Evolutionary conservation across 2,113 vertebrate genomes (phyloP).

Genomic region (Phalacrocorax brasilianus): DNA sequence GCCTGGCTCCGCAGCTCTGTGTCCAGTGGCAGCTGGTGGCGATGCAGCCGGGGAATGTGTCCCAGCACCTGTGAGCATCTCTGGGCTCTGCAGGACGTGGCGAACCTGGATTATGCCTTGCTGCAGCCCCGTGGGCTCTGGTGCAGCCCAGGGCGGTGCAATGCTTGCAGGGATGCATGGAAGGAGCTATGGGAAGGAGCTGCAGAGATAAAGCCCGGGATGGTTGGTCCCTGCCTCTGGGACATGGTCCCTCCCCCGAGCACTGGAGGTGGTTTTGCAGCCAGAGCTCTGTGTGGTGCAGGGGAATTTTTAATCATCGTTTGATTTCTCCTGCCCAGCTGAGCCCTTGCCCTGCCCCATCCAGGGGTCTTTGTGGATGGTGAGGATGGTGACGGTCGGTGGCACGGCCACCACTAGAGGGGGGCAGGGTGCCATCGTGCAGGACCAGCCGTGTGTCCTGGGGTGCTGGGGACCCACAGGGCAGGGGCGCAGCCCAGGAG

Average conservation of each 20-base stretch:
- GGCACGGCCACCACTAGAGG: conserved; percentile 1
- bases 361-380: not conserved
- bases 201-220: not conserved
- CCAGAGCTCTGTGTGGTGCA: not conserved
- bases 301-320: not conserved
- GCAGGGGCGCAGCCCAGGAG: not conserved
- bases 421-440: conserved; percentile 18
- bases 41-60: not conserved
- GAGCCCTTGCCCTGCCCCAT: not conserved
- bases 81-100: not conserved
- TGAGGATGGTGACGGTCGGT: not conserved
- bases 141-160: fast-evolving
- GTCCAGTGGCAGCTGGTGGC: fast-evolving
- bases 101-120: fast-evolving
- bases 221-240: fast-evolving
- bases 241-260: fast-evolving
- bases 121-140: not conserved
- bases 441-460: not conserved
- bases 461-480: not conserved
- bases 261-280: not conserved
- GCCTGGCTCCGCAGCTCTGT: fast-evolving
- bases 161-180: fast-evolving
- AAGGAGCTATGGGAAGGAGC: not conserved
- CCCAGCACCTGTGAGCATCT: not conserved
- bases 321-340: not conserved